A percentile compares a stretch with the other conserved stretches of the same genome.
Conservation (phyloP, 2,888 invertebrate genomes). For the Caenorhabditis macrosperma region DNA sequence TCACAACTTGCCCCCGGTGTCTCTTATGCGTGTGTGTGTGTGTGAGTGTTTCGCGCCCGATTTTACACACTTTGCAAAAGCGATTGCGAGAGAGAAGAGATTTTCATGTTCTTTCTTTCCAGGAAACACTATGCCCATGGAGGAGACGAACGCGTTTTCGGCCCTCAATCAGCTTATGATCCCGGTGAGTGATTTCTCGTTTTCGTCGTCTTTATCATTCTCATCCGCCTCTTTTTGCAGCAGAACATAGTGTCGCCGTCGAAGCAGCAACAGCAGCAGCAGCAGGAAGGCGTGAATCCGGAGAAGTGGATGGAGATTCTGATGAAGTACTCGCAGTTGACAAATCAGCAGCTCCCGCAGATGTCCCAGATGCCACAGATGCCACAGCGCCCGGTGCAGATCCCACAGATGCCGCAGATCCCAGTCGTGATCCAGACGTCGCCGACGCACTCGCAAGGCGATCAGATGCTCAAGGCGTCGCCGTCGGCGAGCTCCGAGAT, state of each 20-base stretch:
- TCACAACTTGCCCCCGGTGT: background rate
- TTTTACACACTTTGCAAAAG: constrained; percentile 14
- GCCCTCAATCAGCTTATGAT: constrained; percentile 48
- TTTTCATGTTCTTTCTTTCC: constrained; percentile 7
- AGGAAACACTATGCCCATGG: constrained; percentile 32
- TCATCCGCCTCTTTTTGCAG: background rate
- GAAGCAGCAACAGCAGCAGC: constrained; percentile 17
- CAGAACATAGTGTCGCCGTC: constrained; percentile 17
- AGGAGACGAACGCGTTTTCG: constrained; percentile 53
- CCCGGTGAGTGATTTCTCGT: constrained; percentile 14
- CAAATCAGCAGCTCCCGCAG: background rate
- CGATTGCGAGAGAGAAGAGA: background rate
- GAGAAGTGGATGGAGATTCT: constrained; percentile 15
- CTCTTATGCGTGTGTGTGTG: too few species aligned
- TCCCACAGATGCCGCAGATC: background rate
- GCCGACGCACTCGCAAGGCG: background rate
- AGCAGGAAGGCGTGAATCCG: background rate
- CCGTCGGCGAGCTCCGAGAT: constrained; percentile 30
- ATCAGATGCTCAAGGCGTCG: constrained; percentile 34
- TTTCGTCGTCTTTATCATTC: background rate
- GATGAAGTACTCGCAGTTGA: background rate
- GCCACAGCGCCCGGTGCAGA: background rate
- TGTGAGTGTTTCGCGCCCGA: background rate
- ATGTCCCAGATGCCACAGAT: background rate
- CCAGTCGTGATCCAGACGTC: constrained; percentile 9